These are phyloP conservation scores for Pachyseris speciosa DNA, from an alignment of 64 coral and sea anemone genomes.

Conservation along the genomic window DNA sequence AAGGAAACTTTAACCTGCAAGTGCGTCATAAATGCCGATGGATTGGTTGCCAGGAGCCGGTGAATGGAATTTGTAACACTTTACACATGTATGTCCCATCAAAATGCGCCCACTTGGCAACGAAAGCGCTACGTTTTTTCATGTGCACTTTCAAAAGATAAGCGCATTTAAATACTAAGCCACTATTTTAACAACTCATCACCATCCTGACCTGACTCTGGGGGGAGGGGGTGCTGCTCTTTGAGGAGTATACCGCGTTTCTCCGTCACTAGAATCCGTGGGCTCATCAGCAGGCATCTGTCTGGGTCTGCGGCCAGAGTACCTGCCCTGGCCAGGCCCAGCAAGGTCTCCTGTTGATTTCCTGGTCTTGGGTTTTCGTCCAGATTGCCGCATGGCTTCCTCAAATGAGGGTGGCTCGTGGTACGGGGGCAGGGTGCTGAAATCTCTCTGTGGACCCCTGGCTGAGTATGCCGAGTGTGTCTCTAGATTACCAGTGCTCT, in stretches of 20 bases:
- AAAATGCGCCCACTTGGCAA: no score
- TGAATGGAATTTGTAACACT: no score
- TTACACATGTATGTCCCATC: no score
- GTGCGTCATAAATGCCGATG: no score
- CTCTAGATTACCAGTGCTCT: constrained; percentile 79
- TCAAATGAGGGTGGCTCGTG: constrained; percentile 94
- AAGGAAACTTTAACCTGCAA: no score
- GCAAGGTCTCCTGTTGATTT: constrained; percentile 83
- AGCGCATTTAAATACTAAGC: no score
- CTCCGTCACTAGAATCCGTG: constrained; percentile 76
- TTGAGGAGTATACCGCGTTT: constrained; percentile 23
- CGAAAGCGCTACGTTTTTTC: no score
- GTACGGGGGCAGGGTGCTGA: constrained; percentile 81
- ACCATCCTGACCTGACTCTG: constrained; percentile 38
- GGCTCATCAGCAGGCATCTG: constrained; percentile 59
- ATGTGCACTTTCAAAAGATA: no score
- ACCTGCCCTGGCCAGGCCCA: constrained; percentile 21
- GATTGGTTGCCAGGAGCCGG: no score
- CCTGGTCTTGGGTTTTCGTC: constrained; percentile 71
- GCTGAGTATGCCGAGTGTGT: constrained; percentile 64
- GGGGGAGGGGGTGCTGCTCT: constrained; percentile 67
- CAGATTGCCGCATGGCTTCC: constrained; percentile 90
- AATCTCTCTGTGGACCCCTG: constrained; percentile 82
- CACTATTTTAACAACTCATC: no score
- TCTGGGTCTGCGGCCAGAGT: constrained; percentile 47